Evolutionary conservation across 2,888 invertebrate species (phyloP), one percentile per base, ranked within the genome.

Genomic region (Euplexia lucipara): DNA sequence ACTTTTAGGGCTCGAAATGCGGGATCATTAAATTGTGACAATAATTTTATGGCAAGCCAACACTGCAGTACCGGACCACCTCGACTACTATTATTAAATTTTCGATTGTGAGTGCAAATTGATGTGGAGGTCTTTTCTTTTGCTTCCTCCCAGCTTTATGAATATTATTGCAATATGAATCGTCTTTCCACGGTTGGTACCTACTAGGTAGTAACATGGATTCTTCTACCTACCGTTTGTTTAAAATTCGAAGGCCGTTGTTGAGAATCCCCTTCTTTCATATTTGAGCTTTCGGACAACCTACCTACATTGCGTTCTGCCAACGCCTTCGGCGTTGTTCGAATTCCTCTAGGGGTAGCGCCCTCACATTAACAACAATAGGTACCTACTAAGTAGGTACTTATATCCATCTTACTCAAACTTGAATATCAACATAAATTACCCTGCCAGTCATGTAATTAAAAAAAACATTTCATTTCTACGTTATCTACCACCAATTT

Each of bases 11-110:
- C 42, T 49, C 53, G 39, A 20, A 61, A 75, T 45, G 54, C 16
- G 37, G 59, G 56, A 45, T 75, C 47, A 62, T 78, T 76, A 58
- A 63, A 37, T 64, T 58, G 34, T 34, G 42, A 54, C 35, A 60
- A 26, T 45, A 52, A 14, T 39, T 45, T 16, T 54, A 41, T 63
- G 59, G 44, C 41, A 58, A 44, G 26, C 44, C 58, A 48, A 37
- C 20, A 66, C 35, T 65, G 42, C 3, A 48, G 10, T 9, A 51
- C 34, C 8, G n/a, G 49, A 44, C 44, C 35, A 42, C 35, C n/a
- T 41, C 20, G 12, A 30, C 39, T 32, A 14, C n/a, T 41, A 26
- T 35, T 30, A 18, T 30, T 48, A 5, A 14, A 20, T 14, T 16
- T 47, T 14, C 32, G 6, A 7, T 16, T 9, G 22, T 0, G 18